Percentiles rank a stretch among this genome's conserved stretches.
Conservation (phyloP, 2,113 vertebrate genomes). For the Physeter macrocephalus region DNA sequence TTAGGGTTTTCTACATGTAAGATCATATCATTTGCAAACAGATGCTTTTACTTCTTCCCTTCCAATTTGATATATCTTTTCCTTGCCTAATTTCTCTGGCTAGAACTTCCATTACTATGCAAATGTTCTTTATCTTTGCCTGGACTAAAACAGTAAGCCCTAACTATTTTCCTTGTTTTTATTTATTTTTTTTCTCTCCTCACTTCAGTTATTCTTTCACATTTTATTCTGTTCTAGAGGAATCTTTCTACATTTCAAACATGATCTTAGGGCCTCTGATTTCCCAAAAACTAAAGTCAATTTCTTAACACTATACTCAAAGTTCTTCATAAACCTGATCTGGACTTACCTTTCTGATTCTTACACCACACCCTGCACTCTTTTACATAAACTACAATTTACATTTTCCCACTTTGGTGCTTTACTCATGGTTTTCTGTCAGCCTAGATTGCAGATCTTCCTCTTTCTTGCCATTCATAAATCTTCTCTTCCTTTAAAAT, state of each 20-base stretch:
- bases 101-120: neutral
- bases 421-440: neutral
- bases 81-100: neutral
- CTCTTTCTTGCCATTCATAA: neutral
- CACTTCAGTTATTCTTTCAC: neutral
- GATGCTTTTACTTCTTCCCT: neutral
- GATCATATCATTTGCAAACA: neutral
- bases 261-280: neutral
- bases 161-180: neutral
- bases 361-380: neutral
- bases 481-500: neutral
- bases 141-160: neutral
- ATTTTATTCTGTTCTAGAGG: neutral
- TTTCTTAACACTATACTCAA: neutral
- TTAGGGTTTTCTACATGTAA: neutral
- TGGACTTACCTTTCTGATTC: neutral
- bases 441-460: neutral
- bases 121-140: neutral
- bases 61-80: neutral
- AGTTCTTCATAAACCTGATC: neutral
- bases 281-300: neutral
- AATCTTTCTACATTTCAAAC: neutral
- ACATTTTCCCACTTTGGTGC: neutral
- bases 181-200: neutral
- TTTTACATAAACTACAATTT: neutral